Evolutionary conservation across 2,113 vertebrate genomes (phyloP).

Genomic region (Pithys albifrons): DNA sequence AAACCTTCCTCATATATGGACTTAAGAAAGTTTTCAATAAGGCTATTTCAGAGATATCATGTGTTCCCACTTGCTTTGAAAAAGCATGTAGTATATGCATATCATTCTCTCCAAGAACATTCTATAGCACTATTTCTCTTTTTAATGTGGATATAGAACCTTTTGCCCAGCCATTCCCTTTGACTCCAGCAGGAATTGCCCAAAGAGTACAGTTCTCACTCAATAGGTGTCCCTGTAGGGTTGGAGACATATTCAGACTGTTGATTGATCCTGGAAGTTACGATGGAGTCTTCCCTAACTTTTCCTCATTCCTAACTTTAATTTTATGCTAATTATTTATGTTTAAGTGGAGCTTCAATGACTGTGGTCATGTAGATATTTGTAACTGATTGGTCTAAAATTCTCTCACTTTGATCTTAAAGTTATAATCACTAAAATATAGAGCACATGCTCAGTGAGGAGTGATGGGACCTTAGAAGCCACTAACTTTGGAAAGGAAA

Average conservation of each 20-base stretch:
- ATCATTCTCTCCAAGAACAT: not conserved
- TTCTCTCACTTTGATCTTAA: fast-evolving
- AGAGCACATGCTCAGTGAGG: not conserved
- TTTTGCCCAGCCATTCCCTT: not conserved
- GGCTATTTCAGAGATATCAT: fast-evolving
- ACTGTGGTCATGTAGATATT: not conserved
- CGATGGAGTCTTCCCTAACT: not conserved
- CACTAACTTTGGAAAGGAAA: not conserved
- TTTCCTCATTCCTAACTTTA: not conserved
- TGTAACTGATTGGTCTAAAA: not conserved
- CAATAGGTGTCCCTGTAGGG: no score
- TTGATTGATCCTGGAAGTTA: not conserved
- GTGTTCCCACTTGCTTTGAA: not conserved
- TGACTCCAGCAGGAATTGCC: not conserved
- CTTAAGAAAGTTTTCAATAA: not conserved
- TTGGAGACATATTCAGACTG: not conserved
- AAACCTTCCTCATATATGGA: not conserved
- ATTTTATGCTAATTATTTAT: not conserved
- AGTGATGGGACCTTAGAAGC: not conserved
- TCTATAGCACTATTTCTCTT: not conserved
- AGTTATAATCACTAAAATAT: not conserved
- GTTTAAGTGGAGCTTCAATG: not conserved
- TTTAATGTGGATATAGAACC: not conserved
- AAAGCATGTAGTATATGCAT: not conserved
- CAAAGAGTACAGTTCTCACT: not conserved